Base-by-base conservation (phyloP, 1,140 invertebrate genomes). In the Polypedilum pembai region DNA sequence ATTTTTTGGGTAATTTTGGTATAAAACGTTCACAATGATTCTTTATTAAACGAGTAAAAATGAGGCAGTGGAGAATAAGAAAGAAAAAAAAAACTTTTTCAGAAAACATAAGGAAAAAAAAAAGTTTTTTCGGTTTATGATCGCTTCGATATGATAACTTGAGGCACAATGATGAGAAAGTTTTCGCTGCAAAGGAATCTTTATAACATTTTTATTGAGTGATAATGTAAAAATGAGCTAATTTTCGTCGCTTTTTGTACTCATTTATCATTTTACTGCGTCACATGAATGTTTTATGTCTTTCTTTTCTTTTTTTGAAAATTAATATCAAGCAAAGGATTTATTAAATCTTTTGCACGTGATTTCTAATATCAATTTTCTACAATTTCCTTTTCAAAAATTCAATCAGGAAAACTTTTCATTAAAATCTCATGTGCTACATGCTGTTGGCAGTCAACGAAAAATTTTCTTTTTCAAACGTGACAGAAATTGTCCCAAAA, bases 351-450 rank as follows among this genome's bases (percentile, higher is more conserved):
- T 56, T 15, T 56, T 15, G 45, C 45, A 56, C 45, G 45, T 56
- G 45, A 56, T 56, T 56, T 56, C 45, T 12, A 33, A 33, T 33
- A 33, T 33, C 24, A 56, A 56, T 56, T 56, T 56, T 56, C 45
- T n/a, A 4, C 45, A 56, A 56, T 56, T 56, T 56, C 45, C 45
- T 56, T 45, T 56, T 15, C 45, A 15, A 1, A 56, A 56, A 56
- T 56, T 56, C n/a, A 56, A 56, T 56, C 45, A 56, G 45, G 45
- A 56, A 56, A 56, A 56, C 8, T 56, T 33, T 56, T 56, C 45
- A 56, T 56, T 56, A 56, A 56, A 56, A 12, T 56, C 45, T 56
- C 45, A 56, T 56, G n/a, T 56, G 45, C 45, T 56, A n/a, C n/a
- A n/a, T n/a, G 45, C 45, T 56, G 45, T 12, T n/a, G 15, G 10